Evolutionary conservation across 2,888 invertebrate genomes (phyloP).

Genomic region (Biston stratarius): DNA sequence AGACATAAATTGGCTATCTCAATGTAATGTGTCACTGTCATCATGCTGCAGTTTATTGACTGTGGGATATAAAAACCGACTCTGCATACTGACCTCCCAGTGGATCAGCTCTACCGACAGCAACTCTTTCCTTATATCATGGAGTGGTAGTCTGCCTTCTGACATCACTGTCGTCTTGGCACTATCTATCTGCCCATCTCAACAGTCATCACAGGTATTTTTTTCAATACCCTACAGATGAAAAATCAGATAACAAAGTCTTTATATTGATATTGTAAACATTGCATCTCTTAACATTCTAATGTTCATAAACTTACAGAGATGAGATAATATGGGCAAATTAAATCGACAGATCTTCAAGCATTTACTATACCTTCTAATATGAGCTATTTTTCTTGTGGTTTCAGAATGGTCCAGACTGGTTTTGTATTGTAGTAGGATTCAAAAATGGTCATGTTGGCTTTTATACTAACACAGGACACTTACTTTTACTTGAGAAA

Average conservation of each 20-base stretch:
- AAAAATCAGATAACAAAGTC: no score
- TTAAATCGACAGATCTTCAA: not conserved
- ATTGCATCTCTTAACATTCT: no score
- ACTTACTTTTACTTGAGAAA: conserved; percentile 92
- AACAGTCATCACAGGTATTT: conserved; percentile 79
- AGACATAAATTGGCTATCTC: conserved; percentile 79
- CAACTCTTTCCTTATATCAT: conserved; percentile 77
- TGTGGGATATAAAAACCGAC: conserved; percentile 71
- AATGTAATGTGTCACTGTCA: conserved; percentile 76
- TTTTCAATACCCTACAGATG: not conserved
- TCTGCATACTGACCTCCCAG: conserved; percentile 76
- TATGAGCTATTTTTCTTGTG: not conserved
- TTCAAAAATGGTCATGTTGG: conserved; percentile 93
- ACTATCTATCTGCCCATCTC: conserved; percentile 77
- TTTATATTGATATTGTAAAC: no score
- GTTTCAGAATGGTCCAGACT: conserved; percentile 91
- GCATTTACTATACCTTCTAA: not conserved
- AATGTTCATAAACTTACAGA: not conserved
- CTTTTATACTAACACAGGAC: conserved; percentile 96
- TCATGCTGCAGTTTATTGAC: conserved; percentile 78
- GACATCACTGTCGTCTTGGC: conserved; percentile 71
- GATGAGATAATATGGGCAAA: not conserved
- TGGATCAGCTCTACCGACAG: conserved; percentile 79
- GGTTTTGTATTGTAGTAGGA: conserved; percentile 97
- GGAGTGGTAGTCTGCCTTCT: conserved; percentile 79